A percentile compares a stretch with the other conserved stretches of the same genome.
Conservation (phyloP, 2,113 vertebrate genomes). For the Rhea americana region DNA sequence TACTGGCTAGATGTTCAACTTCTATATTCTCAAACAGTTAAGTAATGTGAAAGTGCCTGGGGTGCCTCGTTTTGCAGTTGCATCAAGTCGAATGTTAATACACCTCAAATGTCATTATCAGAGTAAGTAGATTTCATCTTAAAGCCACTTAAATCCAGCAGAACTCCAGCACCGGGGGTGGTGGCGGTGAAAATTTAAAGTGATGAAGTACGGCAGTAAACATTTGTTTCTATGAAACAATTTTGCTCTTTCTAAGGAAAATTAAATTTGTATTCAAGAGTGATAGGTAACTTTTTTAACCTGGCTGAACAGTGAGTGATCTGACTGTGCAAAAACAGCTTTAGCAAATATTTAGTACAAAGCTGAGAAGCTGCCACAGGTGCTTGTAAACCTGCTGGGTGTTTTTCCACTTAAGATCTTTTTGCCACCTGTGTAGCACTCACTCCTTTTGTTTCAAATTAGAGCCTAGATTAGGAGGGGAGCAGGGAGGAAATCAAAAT, state of each 20-base stretch:
- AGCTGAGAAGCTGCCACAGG: not conserved
- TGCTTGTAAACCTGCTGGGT: slow-evolving; percentile 13
- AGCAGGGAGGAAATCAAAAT: not conserved
- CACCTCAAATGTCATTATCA: not conserved
- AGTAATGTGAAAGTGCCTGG: not conserved
- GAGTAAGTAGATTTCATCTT: not conserved
- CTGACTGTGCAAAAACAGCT: not conserved
- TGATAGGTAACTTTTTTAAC: not conserved
- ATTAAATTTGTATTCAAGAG: not conserved
- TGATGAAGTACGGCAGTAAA: not conserved
- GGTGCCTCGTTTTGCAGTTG: not conserved
- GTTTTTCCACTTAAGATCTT: not conserved
- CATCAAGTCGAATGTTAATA: not conserved
- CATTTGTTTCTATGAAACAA: not conserved
- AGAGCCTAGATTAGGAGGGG: not conserved
- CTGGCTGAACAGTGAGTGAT: not conserved
- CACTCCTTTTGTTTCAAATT: not conserved
- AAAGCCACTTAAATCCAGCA: not conserved
- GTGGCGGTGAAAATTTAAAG: not conserved
- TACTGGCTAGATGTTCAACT: not conserved
- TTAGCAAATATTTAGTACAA: not conserved
- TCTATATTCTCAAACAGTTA: not conserved
- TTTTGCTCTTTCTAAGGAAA: not conserved
- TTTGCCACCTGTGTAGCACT: not conserved
- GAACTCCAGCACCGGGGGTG: not conserved